Evolutionary conservation across 2,888 invertebrate genomes (phyloP).

Genomic region (Taenaris catops): DNA sequence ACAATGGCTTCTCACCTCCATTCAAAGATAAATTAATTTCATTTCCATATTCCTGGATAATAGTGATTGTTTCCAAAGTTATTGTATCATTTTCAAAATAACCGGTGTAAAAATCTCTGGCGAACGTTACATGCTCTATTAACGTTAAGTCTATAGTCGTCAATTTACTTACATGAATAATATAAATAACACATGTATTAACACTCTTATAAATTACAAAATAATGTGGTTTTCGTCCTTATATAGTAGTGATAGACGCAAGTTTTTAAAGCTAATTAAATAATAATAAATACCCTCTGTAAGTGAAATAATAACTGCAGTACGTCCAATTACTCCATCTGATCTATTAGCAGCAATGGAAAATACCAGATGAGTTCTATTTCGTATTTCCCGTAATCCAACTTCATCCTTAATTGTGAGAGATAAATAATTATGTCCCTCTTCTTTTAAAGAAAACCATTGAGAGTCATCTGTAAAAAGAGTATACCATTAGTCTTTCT

Average conservation of each 20-base stretch:
- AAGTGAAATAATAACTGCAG: slow-evolving; percentile 29
- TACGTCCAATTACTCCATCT: slow-evolving; percentile 23
- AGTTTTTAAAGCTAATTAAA: background rate
- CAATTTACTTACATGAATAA: too few relatives aligned
- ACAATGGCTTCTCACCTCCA: slow-evolving; percentile 32
- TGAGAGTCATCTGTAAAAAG: slow-evolving; percentile 29
- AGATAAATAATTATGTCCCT: slow-evolving; percentile 21
- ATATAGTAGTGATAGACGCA: too few relatives aligned
- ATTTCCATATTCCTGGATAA: slow-evolving; percentile 25
- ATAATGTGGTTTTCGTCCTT: slow-evolving; percentile 6
- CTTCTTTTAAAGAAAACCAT: slow-evolving; percentile 26
- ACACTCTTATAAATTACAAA: too few relatives aligned
- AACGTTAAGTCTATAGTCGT: too few relatives aligned
- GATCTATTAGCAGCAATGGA: slow-evolving; percentile 29
- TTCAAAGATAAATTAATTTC: slow-evolving; percentile 17
- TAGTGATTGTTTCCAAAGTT: slow-evolving; percentile 24
- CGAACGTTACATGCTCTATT: slow-evolving; percentile 1
- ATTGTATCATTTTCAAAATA: slow-evolving; percentile 24
- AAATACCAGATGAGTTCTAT: slow-evolving; percentile 28
- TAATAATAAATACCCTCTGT: slow-evolving; percentile 21
- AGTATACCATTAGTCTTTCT: too few relatives aligned
- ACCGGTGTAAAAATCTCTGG: slow-evolving; percentile 30
- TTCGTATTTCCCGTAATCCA: slow-evolving; percentile 16
- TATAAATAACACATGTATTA: too few relatives aligned
- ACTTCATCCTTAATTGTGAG: slow-evolving; percentile 15